Evolutionary conservation across 1,140 invertebrate species (phyloP).

Genomic region (Scaptomyza hsui): DNA sequence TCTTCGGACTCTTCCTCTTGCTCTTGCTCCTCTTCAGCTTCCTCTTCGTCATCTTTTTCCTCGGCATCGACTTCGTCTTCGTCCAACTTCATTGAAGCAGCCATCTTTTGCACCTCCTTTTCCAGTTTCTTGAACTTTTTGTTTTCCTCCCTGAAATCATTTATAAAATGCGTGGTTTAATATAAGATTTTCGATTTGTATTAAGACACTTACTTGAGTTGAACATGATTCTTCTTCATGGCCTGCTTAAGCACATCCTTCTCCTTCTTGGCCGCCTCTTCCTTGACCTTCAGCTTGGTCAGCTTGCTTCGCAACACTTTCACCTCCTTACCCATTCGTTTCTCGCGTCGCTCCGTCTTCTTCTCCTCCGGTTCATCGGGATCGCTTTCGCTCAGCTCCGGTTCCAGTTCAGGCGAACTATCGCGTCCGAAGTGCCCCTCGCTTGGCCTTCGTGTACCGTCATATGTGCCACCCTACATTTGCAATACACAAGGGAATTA

Average conservation of each 20-base stretch:
- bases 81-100: slow-evolving; percentile 91
- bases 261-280: slow-evolving; percentile 91
- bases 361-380: slow-evolving; percentile 90
- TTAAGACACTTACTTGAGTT: slow-evolving; percentile 86
- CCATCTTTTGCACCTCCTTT: slow-evolving; percentile 95
- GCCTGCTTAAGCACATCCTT: slow-evolving; percentile 90
- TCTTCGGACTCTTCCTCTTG: slow-evolving; percentile 88
- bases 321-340: slow-evolving; percentile 88
- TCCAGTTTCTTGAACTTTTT: slow-evolving; percentile 91
- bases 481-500: slow-evolving; percentile 12
- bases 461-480: slow-evolving; percentile 69
- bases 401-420: slow-evolving; percentile 84
- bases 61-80: slow-evolving; percentile 90
- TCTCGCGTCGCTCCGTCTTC: slow-evolving; percentile 85
- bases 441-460: slow-evolving; percentile 74
- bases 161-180: too few species aligned
- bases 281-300: slow-evolving; percentile 91
- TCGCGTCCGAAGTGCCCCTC: slow-evolving; percentile 74
- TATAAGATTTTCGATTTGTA: too few species aligned
- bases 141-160: slow-evolving; percentile 87
- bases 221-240: slow-evolving; percentile 91
- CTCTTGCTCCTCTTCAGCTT: slow-evolving; percentile 86
- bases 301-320: slow-evolving; percentile 91
- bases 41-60: slow-evolving; percentile 86
- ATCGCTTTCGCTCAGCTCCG: slow-evolving; percentile 86